Conservation (phyloP, 2,113 vertebrate species). For the Mormoops blainvillei region DNA sequence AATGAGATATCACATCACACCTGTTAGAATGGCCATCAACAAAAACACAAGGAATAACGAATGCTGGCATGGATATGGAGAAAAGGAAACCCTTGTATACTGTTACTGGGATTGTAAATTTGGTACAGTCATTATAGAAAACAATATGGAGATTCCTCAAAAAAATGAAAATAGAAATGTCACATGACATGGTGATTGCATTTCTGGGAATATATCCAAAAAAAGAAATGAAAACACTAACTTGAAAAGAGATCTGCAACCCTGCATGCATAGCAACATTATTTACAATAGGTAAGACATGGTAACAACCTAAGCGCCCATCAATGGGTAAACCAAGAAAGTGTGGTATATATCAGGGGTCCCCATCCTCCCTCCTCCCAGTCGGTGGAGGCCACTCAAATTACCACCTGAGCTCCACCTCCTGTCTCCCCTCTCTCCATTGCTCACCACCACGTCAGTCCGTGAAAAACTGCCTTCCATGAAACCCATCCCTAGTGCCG, state of each 20-base stretch:
- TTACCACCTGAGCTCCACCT: too few species aligned
- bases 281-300: not conserved
- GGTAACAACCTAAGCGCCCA: not conserved
- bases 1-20: not conserved
- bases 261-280: not conserved
- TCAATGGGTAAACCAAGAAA: not conserved
- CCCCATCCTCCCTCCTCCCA: too few species aligned
- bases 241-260: not conserved
- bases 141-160: not conserved
- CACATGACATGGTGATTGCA: not conserved
- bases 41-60: not conserved
- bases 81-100: not conserved
- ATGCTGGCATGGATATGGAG: not conserved
- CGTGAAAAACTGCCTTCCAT: too few species aligned
- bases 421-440: too few species aligned
- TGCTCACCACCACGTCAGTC: too few species aligned
- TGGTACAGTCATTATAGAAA: not conserved
- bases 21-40: not conserved
- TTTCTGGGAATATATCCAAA: not conserved
- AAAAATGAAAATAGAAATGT: not conserved
- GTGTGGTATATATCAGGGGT: too few species aligned
- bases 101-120: not conserved
- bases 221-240: not conserved
- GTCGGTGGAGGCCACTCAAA: too few species aligned
- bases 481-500: too few species aligned